Percentiles rank a stretch among this genome's conserved stretches.
Evolutionary conservation across 2,888 invertebrate genomes (phyloP).

Genomic region (Tinea semifulvella): DNA sequence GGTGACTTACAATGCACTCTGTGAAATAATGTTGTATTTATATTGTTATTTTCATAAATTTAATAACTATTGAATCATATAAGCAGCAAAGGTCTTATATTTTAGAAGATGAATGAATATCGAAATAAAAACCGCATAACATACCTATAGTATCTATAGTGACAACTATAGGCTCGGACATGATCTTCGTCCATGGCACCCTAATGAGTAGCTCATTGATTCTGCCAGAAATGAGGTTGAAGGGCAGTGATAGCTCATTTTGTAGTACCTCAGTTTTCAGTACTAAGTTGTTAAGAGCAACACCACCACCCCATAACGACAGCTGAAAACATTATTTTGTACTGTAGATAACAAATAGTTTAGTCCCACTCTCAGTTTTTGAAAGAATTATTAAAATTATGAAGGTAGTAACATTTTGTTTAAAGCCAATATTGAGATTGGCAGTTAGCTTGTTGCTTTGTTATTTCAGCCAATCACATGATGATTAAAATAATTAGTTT

Average conservation of each 20-base stretch:
- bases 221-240: constrained; percentile 92
- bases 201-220: constrained; percentile 90
- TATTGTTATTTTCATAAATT: too few species aligned
- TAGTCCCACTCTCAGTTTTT: background rate
- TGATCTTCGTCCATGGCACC: constrained; percentile 96
- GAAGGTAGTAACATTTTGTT: too few species aligned
- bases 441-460: too few species aligned
- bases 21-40: too few species aligned
- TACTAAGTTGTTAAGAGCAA: constrained; percentile 91
- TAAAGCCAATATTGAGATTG: too few species aligned
- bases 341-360: too few species aligned
- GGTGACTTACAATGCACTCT: constrained; percentile 52
- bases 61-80: too few species aligned
- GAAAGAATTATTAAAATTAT: background rate
- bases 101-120: too few species aligned
- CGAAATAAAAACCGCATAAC: too few species aligned
- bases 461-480: too few species aligned
- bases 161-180: constrained; percentile 92
- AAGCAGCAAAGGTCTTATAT: too few species aligned
- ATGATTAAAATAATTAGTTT: too few species aligned
- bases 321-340: constrained; percentile 60
- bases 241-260: constrained; percentile 87
- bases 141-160: constrained; percentile 94
- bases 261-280: constrained; percentile 91
- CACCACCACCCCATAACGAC: constrained; percentile 97